Percentiles rank a stretch among this genome's conserved stretches.
phyloP scores from a whole-genome alignment of 2,113 vertebrate species.

The Cyprinus carpio region DNA sequence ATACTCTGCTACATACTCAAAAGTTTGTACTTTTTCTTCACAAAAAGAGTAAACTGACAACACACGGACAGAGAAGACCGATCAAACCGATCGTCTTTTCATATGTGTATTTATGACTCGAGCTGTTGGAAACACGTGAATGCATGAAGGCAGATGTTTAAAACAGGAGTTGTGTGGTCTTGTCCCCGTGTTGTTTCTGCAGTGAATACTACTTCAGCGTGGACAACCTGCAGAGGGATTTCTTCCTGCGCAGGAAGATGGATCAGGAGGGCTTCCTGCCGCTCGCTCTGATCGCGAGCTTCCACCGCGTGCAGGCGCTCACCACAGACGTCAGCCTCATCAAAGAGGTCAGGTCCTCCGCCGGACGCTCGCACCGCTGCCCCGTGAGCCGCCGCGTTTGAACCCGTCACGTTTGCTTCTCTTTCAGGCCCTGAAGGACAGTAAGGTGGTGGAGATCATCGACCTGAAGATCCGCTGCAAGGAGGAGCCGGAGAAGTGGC shows the following conservation, averaged over 20 bases:
- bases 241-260: conserved; percentile 97
- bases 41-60: no score
- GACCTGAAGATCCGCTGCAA: conserved; percentile 93
- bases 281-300: conserved; percentile 89
- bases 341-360: conserved; percentile 74
- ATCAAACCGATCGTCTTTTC: no score
- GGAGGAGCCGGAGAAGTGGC: conserved; percentile 93
- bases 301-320: conserved; percentile 94
- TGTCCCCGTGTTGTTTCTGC: no score
- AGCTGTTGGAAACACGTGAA: no score
- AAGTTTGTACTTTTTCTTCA: no score
- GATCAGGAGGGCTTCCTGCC: conserved; percentile 92
- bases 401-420: background rate
- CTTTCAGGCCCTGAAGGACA: conserved; percentile 89
- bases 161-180: no score
- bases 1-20: no score
- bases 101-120: no score
- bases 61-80: no score
- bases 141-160: no score
- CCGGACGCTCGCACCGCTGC: no score
- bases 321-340: conserved; percentile 93
- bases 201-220: conserved; percentile 99
- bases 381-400: no score
- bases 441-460: conserved; percentile 92
- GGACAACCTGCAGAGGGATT: conserved; percentile 95